A percentile compares a stretch with the other conserved stretches of the same genome.
Conservation (phyloP, 2,113 vertebrate species). For the Tursiops truncatus region DNA sequence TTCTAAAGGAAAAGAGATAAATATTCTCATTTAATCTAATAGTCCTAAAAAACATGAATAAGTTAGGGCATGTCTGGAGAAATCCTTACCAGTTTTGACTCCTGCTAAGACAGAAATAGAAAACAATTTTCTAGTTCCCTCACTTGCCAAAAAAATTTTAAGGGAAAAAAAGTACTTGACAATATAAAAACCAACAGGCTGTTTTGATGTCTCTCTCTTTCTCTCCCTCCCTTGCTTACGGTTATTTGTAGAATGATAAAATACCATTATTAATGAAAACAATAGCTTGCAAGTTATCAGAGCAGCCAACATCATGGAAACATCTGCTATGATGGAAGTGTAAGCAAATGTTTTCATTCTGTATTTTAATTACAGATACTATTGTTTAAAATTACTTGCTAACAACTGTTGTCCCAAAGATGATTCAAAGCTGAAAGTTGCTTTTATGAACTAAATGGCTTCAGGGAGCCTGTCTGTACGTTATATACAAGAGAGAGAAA, state of each 20-base stretch:
- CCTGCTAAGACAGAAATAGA: neutral
- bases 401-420: constrained; percentile 60
- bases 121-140: neutral
- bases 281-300: constrained; percentile 63
- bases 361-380: constrained; percentile 76
- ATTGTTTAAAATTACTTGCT: constrained; percentile 73
- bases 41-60: neutral
- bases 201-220: constrained; percentile 56
- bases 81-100: neutral
- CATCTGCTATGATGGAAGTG: constrained; percentile 59
- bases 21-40: neutral
- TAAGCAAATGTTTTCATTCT: constrained; percentile 42
- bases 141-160: neutral
- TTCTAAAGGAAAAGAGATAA: neutral
- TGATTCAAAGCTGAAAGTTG: constrained; percentile 74
- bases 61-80: neutral
- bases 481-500: constrained; percentile 49
- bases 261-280: constrained; percentile 72
- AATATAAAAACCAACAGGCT: constrained; percentile 52
- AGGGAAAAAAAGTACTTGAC: constrained; percentile 8
- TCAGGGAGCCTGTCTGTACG: constrained; percentile 45
- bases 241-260: constrained; percentile 57
- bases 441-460: constrained; percentile 54
- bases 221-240: neutral
- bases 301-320: constrained; percentile 48